Evolutionary conservation across 2,797 vertebrate genomes (phyloP), one percentile per base, ranked within the genome.

Genomic region (Euthynnus affinis): DNA sequence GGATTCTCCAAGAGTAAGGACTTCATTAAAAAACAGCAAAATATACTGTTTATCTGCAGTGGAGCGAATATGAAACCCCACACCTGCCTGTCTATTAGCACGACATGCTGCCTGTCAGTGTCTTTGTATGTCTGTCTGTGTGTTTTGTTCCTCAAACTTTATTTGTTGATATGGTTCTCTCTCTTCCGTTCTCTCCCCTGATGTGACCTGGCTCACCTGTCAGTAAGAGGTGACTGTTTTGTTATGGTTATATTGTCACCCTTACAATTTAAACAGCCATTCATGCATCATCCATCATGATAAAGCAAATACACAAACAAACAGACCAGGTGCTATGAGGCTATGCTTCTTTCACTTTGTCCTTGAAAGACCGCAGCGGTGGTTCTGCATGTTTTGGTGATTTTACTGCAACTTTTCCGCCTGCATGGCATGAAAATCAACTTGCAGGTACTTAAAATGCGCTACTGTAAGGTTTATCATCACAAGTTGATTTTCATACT

Each of bases 201-300:
- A 63, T 58, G 69, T 46, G 64, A 68, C n/a, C 66, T 42, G 15
- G 6, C 49, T 68, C 23, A 80, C 46, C 65, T 81, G 79, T 87
- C 77, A 83, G 70, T 37, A 48, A 60, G 46, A 51, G 56, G 52
- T 52, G 59, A 76, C 59, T 75, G 78, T 70, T 69, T 66, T 65
- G 49, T 25, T 9, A 0, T 20, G 13, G 76, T 60, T 59, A 74
- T 62, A 40, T 63, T 79, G 76, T 65, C 69, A 61, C 18, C 56
- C 48, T 78, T 76, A 69, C 23, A 86, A 81, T 80, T 72, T 76
- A 69, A 79, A 76, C 62, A 65, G 27, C 23, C 0, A 42, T 67
- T 80, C 46, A 68, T 71, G 57, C 52, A 69, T 85, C 66, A 71
- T 86, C 72, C 64, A 74, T 76, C 67, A 58, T 44, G n/a, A 23